Conservation (phyloP, 2,888 invertebrate genomes). For the Mythimna loreyi region DNA sequence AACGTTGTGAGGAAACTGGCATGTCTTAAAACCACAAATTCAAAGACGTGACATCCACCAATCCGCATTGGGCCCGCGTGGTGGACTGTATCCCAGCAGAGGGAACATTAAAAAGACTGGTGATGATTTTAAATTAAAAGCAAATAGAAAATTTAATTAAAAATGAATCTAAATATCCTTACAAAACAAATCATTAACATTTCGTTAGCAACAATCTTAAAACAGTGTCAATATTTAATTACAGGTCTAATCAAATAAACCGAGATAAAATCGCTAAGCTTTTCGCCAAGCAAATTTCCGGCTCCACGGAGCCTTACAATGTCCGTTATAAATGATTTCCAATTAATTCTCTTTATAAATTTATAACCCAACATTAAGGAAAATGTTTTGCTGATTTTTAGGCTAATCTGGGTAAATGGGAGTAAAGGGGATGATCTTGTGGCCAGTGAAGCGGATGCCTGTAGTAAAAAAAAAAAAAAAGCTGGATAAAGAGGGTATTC, state of each 20-base stretch:
- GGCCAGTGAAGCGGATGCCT: not conserved
- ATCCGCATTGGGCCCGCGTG: too few relatives aligned
- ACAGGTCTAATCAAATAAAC: slow-evolving; percentile 33
- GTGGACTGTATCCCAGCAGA: too few relatives aligned
- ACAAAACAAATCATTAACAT: not conserved
- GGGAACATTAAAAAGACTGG: too few relatives aligned
- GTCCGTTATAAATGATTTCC: slow-evolving; percentile 39
- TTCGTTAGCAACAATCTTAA: slow-evolving; percentile 2
- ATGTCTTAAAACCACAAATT: too few relatives aligned
- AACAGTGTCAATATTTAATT: slow-evolving; percentile 31
- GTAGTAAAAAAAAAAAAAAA: not conserved
- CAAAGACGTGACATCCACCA: too few relatives aligned
- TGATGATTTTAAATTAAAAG: too few relatives aligned
- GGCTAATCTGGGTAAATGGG: slow-evolving; percentile 14
- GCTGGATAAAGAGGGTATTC: not conserved
- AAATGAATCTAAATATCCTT: too few relatives aligned
- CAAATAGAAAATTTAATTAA: too few relatives aligned
- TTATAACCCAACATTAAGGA: slow-evolving; percentile 18
- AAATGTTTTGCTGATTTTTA: slow-evolving; percentile 34
- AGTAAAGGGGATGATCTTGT: not conserved
- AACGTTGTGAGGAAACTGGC: too few relatives aligned
- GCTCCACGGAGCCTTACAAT: slow-evolving; percentile 10
- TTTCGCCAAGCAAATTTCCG: slow-evolving; percentile 40
- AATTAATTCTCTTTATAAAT: slow-evolving; percentile 34
- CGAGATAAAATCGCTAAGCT: slow-evolving; percentile 17